phyloP scores from a whole-genome alignment of 2,113 vertebrate species.

The Piprites chloris region DNA sequence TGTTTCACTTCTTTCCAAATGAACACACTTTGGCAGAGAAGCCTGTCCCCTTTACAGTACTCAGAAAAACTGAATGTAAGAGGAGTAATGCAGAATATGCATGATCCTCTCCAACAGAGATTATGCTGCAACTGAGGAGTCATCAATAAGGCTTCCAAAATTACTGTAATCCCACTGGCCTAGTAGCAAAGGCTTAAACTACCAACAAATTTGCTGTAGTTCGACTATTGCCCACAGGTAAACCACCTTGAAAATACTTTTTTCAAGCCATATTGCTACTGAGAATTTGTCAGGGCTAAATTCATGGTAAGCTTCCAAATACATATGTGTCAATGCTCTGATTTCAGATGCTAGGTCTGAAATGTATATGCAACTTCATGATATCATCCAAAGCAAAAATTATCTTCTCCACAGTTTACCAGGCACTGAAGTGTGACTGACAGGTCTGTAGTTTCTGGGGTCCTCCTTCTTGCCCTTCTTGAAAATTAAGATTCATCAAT shows the following conservation, averaged over 20 bases:
- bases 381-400: background rate
- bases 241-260: background rate
- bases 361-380: background rate
- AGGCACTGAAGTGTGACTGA: background rate
- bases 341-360: background rate
- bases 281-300: background rate
- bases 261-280: background rate
- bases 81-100: background rate
- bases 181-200: background rate
- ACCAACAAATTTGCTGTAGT: background rate
- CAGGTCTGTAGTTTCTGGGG: background rate
- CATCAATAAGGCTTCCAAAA: background rate
- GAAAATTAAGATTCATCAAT: background rate
- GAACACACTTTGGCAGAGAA: background rate
- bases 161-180: background rate
- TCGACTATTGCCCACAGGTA: background rate
- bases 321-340: background rate
- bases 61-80: background rate
- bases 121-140: background rate
- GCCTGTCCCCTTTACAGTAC: accelerated
- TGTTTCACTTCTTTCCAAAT: background rate
- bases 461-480: background rate
- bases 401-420: background rate
- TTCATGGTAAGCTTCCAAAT: background rate
- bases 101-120: background rate